phyloP scores from a whole-genome alignment of 2,888 invertebrate species.

The Zelleria hepariella region DNA sequence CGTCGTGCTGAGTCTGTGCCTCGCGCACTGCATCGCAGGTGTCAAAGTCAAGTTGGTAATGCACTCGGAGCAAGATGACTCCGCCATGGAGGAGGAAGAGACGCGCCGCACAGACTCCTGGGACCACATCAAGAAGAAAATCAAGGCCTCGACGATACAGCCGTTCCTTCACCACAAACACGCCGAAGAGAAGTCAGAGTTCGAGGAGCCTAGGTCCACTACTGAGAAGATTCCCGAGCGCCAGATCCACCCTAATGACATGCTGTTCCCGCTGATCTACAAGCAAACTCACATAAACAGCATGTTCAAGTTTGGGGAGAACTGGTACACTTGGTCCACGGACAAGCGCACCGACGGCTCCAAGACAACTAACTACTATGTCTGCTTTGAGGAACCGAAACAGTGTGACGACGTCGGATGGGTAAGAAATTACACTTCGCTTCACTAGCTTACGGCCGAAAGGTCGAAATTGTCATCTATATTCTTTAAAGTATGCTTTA shows the following conservation, averaged over 20 bases:
- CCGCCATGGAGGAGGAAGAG: constrained; percentile 44
- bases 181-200: constrained; percentile 27
- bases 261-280: constrained; percentile 58
- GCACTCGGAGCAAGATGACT: constrained; percentile 53
- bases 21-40: constrained; percentile 30
- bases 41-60: constrained; percentile 59
- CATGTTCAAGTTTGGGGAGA: constrained; percentile 62
- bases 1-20: constrained; percentile 24
- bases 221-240: constrained; percentile 32
- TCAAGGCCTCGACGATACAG: constrained; percentile 25
- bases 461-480: too few species aligned
- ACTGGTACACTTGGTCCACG: constrained; percentile 63
- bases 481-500: too few species aligned
- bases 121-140: constrained; percentile 27
- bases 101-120: constrained; percentile 29
- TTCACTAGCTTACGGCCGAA: background rate
- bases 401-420: constrained; percentile 61
- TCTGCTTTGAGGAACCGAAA: constrained; percentile 61
- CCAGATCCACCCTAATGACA: constrained; percentile 51
- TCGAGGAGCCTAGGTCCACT: constrained; percentile 35
- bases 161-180: constrained; percentile 41
- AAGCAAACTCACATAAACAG: constrained; percentile 55
- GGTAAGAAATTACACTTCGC: too few species aligned
- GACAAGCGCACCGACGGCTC: constrained; percentile 54
- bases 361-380: constrained; percentile 47